Conservation (phyloP, 2,797 vertebrate genomes). For the Agapornis canus region DNA sequence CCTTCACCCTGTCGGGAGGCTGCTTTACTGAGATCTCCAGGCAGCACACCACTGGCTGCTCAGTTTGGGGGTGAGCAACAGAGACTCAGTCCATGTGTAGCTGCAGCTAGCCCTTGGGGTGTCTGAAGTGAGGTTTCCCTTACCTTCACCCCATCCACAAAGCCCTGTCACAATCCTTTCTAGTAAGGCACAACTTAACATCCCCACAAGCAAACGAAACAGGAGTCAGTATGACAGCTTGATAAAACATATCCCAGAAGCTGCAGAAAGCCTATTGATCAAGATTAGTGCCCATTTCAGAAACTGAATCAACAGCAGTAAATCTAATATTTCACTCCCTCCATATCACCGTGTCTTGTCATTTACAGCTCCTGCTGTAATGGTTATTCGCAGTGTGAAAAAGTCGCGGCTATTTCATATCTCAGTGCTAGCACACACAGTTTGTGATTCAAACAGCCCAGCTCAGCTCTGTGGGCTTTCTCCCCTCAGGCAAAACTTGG, state of each 20-base stretch:
- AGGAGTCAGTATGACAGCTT: background rate
- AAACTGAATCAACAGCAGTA: conserved; percentile 47
- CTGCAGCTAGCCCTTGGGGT: background rate
- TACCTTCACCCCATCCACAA: rapidly evolving
- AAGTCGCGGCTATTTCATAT: background rate
- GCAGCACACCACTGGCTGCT: background rate
- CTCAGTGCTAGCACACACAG: background rate
- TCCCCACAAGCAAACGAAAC: background rate
- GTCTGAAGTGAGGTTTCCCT: background rate
- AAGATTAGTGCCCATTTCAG: conserved; percentile 45
- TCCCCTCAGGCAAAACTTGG: background rate
- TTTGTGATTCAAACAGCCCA: background rate
- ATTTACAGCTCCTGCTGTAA: background rate
- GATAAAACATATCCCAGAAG: conserved; percentile 13
- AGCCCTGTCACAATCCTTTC: background rate
- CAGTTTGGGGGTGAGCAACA: background rate
- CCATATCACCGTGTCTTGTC: background rate
- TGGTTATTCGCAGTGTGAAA: background rate
- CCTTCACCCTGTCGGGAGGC: rapidly evolving
- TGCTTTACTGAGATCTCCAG: background rate
- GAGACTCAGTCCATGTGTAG: rapidly evolving
- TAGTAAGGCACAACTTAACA: background rate
- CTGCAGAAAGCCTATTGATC: conserved; percentile 33
- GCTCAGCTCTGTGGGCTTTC: background rate
- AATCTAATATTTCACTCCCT: conserved; percentile 34